These are phyloP conservation scores for Pygathrix nemaeus DNA, from an alignment of 2,113 vertebrate genomes.

Conservation along the genomic window DNA sequence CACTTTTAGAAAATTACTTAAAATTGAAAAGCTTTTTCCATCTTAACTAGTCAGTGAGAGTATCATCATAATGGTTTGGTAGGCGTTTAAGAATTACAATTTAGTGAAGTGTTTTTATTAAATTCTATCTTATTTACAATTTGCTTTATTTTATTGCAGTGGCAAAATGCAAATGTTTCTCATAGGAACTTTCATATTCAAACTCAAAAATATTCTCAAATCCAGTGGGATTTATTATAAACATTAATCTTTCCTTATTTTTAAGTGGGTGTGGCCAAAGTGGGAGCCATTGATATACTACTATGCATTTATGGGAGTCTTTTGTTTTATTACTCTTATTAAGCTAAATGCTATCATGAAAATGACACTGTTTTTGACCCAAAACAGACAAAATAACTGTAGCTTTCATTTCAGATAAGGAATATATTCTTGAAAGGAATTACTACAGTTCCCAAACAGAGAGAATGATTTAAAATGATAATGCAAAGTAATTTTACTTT, in stretches of 20 bases:
- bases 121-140: constrained; percentile 16
- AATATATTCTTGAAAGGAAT: constrained; percentile 48
- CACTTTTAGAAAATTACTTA: constrained; percentile 41
- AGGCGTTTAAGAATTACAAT: constrained; percentile 9
- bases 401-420: constrained; percentile 41
- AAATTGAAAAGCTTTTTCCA: not conserved
- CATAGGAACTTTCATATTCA: constrained; percentile 23
- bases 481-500: constrained; percentile 25
- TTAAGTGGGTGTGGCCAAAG: not conserved
- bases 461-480: constrained; percentile 29
- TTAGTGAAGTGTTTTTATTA: constrained; percentile 29
- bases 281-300: not conserved
- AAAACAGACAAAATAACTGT: constrained; percentile 3
- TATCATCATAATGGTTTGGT: constrained; percentile 10
- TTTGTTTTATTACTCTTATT: constrained; percentile 8
- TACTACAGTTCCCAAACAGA: not conserved
- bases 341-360: constrained; percentile 31
- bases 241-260: constrained; percentile 45
- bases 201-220: constrained; percentile 48
- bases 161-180: constrained; percentile 42
- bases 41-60: constrained; percentile 25
- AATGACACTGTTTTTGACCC: not conserved
- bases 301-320: not conserved
- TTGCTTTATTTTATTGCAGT: constrained; percentile 14
- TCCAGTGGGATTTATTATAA: constrained; percentile 13